phyloP scores from a whole-genome alignment of 1,140 invertebrate genomes.

The Phymastichus coffea region DNA sequence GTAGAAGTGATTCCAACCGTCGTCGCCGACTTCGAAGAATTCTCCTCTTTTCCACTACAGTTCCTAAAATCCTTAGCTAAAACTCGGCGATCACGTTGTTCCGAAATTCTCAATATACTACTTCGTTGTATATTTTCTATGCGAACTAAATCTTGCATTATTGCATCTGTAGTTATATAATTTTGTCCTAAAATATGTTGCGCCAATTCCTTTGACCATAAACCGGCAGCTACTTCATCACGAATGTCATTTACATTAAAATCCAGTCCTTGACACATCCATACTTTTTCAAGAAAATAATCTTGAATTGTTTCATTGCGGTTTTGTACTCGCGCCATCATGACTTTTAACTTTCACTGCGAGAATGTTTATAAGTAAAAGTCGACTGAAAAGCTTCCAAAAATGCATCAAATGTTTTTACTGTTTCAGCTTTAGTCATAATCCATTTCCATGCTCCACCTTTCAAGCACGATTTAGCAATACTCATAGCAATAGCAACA shows the following conservation, averaged over 20 bases:
- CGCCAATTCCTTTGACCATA: slow-evolving; percentile 14
- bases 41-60: too few species aligned
- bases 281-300: slow-evolving; percentile 26
- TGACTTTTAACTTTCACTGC: not conserved
- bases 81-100: not conserved
- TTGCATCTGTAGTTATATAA: not conserved
- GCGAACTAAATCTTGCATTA: not conserved
- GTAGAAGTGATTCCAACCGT: too few species aligned
- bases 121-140: not conserved
- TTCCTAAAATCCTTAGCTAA: too few species aligned
- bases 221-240: slow-evolving; percentile 11
- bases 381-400: not conserved
- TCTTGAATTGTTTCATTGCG: slow-evolving; percentile 1
- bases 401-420: not conserved
- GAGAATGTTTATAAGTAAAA: not conserved
- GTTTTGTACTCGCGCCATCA: slow-evolving; percentile 8
- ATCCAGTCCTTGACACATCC: slow-evolving; percentile 10
- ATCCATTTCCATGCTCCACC: slow-evolving; percentile 24
- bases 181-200: slow-evolving; percentile 3
- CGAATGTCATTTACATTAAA: slow-evolving; percentile 8
- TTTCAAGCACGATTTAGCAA: slow-evolving; percentile 13
- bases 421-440: not conserved
- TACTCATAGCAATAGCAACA: not conserved
- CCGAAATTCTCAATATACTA: not conserved
- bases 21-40: too few species aligned